Conservation (phyloP, 30 jellyfish, hydroid and myxozoan species). For the Aurelia sp. region DNA sequence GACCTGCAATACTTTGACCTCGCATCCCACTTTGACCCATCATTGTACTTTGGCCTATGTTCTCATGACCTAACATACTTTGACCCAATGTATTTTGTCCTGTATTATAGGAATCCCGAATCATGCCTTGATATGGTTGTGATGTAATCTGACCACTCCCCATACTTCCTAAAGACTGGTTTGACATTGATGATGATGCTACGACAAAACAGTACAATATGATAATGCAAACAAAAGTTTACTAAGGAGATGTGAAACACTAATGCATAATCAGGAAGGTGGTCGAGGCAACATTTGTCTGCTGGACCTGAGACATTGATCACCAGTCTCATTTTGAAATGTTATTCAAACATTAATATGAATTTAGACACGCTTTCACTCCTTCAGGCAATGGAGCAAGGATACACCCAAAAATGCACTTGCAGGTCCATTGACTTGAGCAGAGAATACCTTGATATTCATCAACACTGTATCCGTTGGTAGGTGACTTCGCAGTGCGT, state of each 20-base stretch:
- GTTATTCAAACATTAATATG: neutral
- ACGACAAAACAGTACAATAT: neutral
- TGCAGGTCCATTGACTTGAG: too few relatives aligned
- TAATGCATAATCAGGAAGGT: neutral
- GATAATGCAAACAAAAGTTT: neutral
- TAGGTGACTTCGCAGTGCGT: too few relatives aligned
- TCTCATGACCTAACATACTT: neutral
- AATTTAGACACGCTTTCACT: neutral
- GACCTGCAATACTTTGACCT: slow-evolving; percentile 1
- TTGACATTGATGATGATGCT: neutral
- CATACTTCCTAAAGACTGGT: neutral
- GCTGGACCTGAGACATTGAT: too few relatives aligned
- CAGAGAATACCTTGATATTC: too few relatives aligned
- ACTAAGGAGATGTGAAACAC: neutral
- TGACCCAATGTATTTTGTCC: slow-evolving; percentile 27
- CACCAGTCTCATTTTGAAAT: too few relatives aligned
- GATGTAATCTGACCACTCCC: neutral
- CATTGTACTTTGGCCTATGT: too few relatives aligned
- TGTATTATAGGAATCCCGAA: neutral
- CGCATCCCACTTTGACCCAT: neutral
- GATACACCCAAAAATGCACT: too few relatives aligned
- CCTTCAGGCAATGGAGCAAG: too few relatives aligned
- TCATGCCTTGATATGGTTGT: neutral
- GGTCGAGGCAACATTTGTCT: too few relatives aligned
- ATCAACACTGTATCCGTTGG: too few relatives aligned